Conservation (phyloP, 2,113 vertebrate genomes). For the Microcebus murinus region DNA sequence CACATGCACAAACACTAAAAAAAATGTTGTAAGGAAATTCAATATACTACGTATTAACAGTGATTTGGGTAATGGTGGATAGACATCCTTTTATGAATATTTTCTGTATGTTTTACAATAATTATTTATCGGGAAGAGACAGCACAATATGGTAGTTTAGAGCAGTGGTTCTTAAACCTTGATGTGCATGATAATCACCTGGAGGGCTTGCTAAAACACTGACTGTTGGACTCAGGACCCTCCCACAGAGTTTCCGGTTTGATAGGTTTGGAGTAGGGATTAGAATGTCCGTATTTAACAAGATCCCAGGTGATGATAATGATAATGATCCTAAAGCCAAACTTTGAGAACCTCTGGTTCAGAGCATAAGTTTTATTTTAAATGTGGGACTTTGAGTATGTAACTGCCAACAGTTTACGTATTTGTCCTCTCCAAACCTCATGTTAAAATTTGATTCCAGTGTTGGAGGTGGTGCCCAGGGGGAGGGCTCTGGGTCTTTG, state of each 20-base stretch:
- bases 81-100: neutral
- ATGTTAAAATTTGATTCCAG: neutral
- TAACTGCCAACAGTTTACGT: neutral
- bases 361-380: neutral
- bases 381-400: neutral
- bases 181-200: neutral
- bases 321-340: neutral
- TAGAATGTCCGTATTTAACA: neutral
- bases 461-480: neutral
- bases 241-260: neutral
- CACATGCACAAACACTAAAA: neutral
- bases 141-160: accelerated
- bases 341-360: neutral
- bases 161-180: neutral
- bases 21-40: neutral
- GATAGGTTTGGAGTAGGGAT: neutral
- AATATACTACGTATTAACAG: neutral
- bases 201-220: neutral
- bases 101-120: neutral
- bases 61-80: neutral
- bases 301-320: neutral
- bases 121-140: neutral
- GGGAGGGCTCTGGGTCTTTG: neutral
- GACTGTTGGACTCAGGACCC: too few relatives aligned
- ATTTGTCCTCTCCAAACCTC: neutral